Conservation (phyloP, 2,797 vertebrate species). For the Halcyon smyrnensis region DNA sequence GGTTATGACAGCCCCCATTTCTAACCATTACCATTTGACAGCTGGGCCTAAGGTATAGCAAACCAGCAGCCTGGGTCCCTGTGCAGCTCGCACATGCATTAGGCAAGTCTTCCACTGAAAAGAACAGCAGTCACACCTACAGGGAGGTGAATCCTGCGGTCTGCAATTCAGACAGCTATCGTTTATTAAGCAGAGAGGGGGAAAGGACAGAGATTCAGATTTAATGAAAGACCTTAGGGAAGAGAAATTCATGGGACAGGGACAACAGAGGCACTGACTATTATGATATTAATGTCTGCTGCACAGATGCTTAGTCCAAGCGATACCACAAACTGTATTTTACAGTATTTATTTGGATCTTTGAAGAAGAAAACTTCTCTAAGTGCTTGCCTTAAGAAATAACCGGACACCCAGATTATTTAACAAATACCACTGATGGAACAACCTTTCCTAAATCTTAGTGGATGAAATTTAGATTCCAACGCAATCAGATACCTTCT, state of each 20-base stretch:
- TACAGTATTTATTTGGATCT: background rate
- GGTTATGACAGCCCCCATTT: background rate
- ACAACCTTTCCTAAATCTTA: background rate
- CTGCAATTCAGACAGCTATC: background rate
- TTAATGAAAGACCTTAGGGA: background rate
- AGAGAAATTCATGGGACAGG: background rate
- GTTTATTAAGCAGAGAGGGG: background rate
- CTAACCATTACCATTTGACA: background rate
- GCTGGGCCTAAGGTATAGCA: background rate
- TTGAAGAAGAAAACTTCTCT: background rate
- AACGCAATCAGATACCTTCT: background rate
- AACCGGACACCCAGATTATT: background rate
- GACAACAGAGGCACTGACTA: background rate
- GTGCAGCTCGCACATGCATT: fast-evolving
- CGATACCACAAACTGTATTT: background rate
- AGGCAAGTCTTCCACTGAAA: background rate
- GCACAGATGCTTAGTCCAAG: background rate
- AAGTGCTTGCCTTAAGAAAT: background rate
- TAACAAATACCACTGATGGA: background rate
- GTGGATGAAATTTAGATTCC: background rate
- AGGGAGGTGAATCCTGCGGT: background rate
- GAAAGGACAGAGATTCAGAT: background rate
- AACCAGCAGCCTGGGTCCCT: background rate
- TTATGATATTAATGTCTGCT: background rate
- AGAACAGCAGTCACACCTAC: fast-evolving